Evolutionary conservation across 2,888 invertebrate genomes (phyloP).

Genomic region (Branchipolynoe longqiensis): DNA sequence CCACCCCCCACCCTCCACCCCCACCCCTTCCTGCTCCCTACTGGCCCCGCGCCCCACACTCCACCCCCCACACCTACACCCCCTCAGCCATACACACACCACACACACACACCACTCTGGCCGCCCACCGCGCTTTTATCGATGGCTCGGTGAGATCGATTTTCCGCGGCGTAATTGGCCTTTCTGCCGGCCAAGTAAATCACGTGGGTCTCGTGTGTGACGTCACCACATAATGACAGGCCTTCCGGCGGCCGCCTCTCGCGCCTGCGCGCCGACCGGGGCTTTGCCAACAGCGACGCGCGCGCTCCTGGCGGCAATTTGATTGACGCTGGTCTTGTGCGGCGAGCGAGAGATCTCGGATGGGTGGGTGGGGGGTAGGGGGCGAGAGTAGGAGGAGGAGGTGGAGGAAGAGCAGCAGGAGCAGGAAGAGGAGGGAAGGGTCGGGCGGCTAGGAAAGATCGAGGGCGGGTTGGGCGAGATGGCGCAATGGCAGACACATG

Average conservation of each 20-base stretch:
- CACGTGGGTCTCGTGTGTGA: slow-evolving; percentile 28
- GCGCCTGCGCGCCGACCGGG: slow-evolving; percentile 8
- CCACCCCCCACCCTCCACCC: neutral
- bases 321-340: slow-evolving; percentile 14
- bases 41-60: too few species aligned
- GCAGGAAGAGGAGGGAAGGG: too few species aligned
- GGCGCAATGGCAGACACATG: too few species aligned
- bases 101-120: too few species aligned
- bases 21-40: neutral
- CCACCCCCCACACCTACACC: neutral
- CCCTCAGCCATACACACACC: neutral
- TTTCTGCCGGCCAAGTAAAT: slow-evolving; percentile 23
- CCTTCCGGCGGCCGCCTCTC: neutral
- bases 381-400: neutral
- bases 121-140: slow-evolving; percentile 25
- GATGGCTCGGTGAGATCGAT: slow-evolving; percentile 38
- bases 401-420: too few species aligned
- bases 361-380: neutral
- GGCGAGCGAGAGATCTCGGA: too few species aligned
- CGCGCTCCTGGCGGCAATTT: slow-evolving; percentile 2
- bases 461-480: too few species aligned
- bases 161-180: slow-evolving; percentile 42
- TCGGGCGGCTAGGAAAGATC: too few species aligned
- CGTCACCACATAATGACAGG: slow-evolving; percentile 44
- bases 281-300: slow-evolving; percentile 40